Conservation (phyloP, 2,797 vertebrate genomes). For the Gobio occitaniae region DNA sequence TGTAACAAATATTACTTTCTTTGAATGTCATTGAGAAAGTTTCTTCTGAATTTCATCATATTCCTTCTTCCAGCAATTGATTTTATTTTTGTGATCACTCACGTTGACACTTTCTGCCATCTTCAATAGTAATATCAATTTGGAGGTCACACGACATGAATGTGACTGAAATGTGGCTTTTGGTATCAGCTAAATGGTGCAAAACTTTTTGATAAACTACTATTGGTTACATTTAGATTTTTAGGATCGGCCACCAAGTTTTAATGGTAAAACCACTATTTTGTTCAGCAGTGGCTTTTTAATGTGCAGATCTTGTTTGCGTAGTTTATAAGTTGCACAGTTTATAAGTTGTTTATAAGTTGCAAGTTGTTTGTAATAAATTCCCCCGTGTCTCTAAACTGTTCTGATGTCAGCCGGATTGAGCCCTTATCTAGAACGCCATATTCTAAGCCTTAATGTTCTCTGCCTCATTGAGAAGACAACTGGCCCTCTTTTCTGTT, state of each 20-base stretch:
- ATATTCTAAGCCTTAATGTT: slow-evolving; percentile 36
- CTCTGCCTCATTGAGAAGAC: slow-evolving; percentile 25
- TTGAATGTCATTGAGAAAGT: background rate
- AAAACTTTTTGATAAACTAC: background rate
- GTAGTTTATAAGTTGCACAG: background rate
- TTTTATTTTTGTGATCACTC: slow-evolving; percentile 1
- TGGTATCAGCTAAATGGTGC: background rate
- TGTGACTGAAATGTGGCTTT: background rate
- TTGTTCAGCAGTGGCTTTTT: background rate
- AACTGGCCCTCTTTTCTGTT: slow-evolving; percentile 31
- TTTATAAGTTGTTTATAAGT: background rate
- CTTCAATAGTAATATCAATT: background rate
- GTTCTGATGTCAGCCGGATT: background rate
- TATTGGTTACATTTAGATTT: background rate
- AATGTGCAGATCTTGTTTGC: background rate
- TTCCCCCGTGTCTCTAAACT: background rate
- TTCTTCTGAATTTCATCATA: slow-evolving; percentile 24
- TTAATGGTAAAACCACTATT: too few relatives aligned
- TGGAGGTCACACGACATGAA: background rate
- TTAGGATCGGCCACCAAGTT: background rate
- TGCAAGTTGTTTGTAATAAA: background rate
- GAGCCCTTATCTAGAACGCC: background rate
- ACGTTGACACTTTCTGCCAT: background rate
- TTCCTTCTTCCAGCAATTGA: background rate
- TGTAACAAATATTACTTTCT: background rate